Conservation (phyloP, 2,888 invertebrate species). For the Ornithoptera alexandrae region DNA sequence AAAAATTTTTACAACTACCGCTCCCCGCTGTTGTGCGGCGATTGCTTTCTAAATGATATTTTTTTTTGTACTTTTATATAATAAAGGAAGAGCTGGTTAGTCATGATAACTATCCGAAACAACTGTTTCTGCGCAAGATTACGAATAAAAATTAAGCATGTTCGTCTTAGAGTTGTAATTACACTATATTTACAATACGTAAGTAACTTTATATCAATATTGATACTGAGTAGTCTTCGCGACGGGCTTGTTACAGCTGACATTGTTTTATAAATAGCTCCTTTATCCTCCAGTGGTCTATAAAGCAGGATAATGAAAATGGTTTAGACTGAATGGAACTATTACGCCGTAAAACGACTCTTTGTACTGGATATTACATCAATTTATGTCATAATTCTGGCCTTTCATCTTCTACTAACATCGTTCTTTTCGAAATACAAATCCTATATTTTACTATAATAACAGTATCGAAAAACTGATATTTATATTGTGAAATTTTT, state of each 20-base stretch:
- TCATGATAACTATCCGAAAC: neutral
- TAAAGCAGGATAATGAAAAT: slow-evolving; percentile 28
- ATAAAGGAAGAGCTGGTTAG: neutral
- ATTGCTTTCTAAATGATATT: slow-evolving; percentile 15
- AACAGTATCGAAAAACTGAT: neutral
- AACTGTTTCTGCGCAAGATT: neutral
- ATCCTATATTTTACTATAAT: neutral
- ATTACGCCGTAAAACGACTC: slow-evolving; percentile 23
- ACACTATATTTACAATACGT: neutral
- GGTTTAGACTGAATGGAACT: slow-evolving; percentile 24
- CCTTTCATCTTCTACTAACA: neutral
- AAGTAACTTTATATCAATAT: slow-evolving; percentile 2
- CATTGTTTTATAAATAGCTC: slow-evolving; percentile 25
- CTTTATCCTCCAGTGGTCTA: slow-evolving; percentile 25
- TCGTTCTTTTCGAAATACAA: neutral
- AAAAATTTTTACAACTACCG: slow-evolving; percentile 23
- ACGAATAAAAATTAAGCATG: neutral
- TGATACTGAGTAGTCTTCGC: slow-evolving; percentile 8
- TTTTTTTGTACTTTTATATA: neutral
- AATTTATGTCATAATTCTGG: slow-evolving; percentile 19
- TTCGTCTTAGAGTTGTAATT: neutral
- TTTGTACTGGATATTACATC: slow-evolving; percentile 20
- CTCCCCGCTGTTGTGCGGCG: slow-evolving; percentile 7
- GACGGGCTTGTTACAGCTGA: slow-evolving; percentile 15
- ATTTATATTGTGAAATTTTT: no score